A percentile compares a stretch with the other conserved stretches of the same genome.
Evolutionary conservation across 2,113 vertebrate genomes (phyloP).

Genomic region (Ariopsis seemanni): DNA sequence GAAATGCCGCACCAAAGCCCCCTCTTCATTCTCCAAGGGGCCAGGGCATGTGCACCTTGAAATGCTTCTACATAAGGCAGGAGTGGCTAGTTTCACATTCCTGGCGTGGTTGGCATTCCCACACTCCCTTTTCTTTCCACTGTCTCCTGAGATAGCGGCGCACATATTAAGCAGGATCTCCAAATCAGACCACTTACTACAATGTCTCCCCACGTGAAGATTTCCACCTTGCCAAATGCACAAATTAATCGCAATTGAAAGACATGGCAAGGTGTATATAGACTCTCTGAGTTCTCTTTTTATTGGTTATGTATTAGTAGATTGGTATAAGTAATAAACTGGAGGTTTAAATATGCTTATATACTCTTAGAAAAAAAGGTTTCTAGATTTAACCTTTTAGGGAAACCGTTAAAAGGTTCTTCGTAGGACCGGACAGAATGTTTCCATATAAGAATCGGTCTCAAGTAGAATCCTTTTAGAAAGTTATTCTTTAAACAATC

Average conservation of each 20-base stretch:
- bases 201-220: not conserved
- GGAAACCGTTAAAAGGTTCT: not conserved
- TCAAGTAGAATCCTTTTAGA: not conserved
- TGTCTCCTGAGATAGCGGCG: constrained; percentile 63
- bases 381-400: not conserved
- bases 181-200: constrained; percentile 1
- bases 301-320: not conserved
- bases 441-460: not conserved
- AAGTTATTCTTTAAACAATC: not conserved
- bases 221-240: not conserved
- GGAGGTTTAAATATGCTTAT: not conserved
- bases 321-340: not conserved
- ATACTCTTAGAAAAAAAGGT: not conserved
- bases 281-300: not conserved
- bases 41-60: constrained; percentile 70
- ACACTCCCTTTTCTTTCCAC: constrained; percentile 31
- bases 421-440: not conserved
- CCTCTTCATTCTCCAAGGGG: constrained; percentile 59
- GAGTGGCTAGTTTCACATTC: constrained; percentile 72
- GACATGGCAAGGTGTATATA: not conserved
- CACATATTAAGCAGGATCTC: constrained; percentile 57
- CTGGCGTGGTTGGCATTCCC: constrained; percentile 71
- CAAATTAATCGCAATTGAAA: not conserved
- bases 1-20: constrained; percentile 71
- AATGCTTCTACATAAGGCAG: constrained; percentile 69